These are phyloP conservation scores for Microchrysa polita DNA, from an alignment of 2,888 invertebrate species.

Conservation along the genomic window DNA sequence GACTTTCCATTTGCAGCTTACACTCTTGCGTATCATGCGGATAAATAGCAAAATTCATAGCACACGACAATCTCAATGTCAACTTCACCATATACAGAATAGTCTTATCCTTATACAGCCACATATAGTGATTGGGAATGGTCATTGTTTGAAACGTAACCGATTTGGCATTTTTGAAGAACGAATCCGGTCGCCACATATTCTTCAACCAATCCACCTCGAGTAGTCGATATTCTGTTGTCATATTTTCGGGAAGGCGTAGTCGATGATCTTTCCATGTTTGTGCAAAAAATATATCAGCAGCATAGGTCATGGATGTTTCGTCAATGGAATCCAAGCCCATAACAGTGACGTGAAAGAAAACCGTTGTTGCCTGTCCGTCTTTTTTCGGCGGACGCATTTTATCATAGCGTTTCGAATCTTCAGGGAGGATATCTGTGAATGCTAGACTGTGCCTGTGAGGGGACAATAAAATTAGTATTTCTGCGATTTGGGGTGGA, in stretches of 20 bases:
- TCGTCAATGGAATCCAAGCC: slow-evolving; percentile 95
- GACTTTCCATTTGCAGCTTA: slow-evolving; percentile 92
- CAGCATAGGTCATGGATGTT: slow-evolving; percentile 94
- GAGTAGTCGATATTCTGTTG: slow-evolving; percentile 85
- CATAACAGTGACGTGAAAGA: slow-evolving; percentile 94
- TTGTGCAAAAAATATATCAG: slow-evolving; percentile 92
- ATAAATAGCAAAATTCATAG: slow-evolving; percentile 94
- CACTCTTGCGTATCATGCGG: slow-evolving; percentile 95
- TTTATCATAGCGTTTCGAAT: slow-evolving; percentile 88
- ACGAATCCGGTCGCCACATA: slow-evolving; percentile 94
- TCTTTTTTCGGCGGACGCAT: slow-evolving; percentile 93
- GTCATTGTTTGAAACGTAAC: slow-evolving; percentile 96
- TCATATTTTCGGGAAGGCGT: slow-evolving; percentile 90
- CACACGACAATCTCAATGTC: slow-evolving; percentile 87
- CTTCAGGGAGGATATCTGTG: slow-evolving; percentile 85
- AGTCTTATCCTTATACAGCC: slow-evolving; percentile 87
- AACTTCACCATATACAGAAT: slow-evolving; percentile 84
- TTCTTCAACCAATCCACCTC: slow-evolving; percentile 92
- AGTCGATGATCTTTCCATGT: slow-evolving; percentile 92
- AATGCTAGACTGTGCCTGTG: slow-evolving; percentile 79
- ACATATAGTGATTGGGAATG: slow-evolving; percentile 92
- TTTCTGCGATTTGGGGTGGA: too few relatives aligned
- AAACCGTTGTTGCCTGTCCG: slow-evolving; percentile 86
- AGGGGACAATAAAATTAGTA: not conserved
- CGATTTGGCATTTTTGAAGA: slow-evolving; percentile 93